phyloP scores from a whole-genome alignment of 2,797 vertebrate genomes.

The Limnodromus scolopaceus region DNA sequence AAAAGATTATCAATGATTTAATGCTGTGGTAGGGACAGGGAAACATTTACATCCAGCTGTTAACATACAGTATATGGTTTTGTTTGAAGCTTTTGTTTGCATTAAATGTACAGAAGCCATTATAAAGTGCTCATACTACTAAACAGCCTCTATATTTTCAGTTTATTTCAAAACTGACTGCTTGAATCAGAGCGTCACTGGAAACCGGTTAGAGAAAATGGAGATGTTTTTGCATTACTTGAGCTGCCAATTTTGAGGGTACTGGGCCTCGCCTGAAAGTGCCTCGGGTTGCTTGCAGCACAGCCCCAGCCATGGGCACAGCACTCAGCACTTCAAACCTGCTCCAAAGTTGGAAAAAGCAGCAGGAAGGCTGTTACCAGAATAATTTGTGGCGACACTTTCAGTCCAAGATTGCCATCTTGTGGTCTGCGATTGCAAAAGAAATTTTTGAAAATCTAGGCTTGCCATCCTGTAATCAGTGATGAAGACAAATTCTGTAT shows the following conservation, averaged over 20 bases:
- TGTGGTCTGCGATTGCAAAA: constrained; percentile 25
- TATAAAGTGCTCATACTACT: neutral
- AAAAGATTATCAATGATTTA: neutral
- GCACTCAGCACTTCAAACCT: neutral
- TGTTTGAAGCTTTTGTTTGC: neutral
- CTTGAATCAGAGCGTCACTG: neutral
- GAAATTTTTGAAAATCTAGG: neutral
- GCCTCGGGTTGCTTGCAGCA: fast-evolving
- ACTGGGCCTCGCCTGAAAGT: neutral
- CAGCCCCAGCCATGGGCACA: neutral
- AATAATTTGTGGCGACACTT: neutral
- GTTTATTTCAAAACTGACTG: neutral
- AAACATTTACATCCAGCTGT: neutral
- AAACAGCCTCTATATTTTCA: neutral
- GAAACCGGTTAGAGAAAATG: neutral
- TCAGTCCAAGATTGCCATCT: constrained; percentile 74
- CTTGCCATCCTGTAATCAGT: neutral
- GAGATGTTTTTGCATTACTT: neutral
- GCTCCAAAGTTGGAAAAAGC: neutral
- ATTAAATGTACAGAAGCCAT: neutral
- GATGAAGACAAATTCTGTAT: neutral
- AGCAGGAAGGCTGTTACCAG: neutral
- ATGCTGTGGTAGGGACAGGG: neutral
- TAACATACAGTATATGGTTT: neutral
- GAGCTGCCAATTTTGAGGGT: neutral